These are phyloP conservation scores for Chaetoderma sp. DNA, from an alignment of 2,888 invertebrate genomes.

Conservation along the genomic window DNA sequence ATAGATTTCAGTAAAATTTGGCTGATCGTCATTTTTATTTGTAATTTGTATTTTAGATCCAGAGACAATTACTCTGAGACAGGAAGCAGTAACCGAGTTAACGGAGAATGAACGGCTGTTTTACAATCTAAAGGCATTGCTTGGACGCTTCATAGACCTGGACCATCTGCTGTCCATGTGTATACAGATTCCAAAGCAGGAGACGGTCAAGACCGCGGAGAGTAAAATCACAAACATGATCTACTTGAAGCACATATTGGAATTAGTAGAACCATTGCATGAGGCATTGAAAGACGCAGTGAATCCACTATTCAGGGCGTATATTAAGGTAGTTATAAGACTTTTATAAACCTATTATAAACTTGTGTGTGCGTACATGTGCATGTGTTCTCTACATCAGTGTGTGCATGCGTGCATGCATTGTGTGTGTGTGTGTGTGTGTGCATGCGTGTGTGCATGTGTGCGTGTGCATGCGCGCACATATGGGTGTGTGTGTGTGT, in stretches of 20 bases:
- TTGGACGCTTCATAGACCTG: constrained; percentile 78
- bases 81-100: constrained; percentile 83
- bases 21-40: background rate
- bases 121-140: constrained; percentile 73
- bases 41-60: constrained; percentile 67
- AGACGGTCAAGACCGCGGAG: constrained; percentile 76
- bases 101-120: constrained; percentile 78
- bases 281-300: constrained; percentile 73
- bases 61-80: constrained; percentile 77
- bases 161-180: constrained; percentile 78
- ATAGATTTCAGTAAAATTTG: too few species aligned
- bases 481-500: too few species aligned
- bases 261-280: constrained; percentile 78
- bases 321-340: constrained; percentile 73
- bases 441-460: too few species aligned
- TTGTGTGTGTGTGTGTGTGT: too few species aligned
- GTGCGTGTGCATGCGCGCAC: too few species aligned
- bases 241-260: constrained; percentile 82
- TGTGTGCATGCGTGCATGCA: too few species aligned
- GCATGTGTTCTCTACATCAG: too few species aligned
- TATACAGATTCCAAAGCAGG: constrained; percentile 64
- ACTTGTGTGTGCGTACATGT: too few species aligned
- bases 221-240: constrained; percentile 83
- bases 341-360: background rate
- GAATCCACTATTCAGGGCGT: constrained; percentile 74